These are phyloP conservation scores for Tenrec ecaudatus DNA, from an alignment of 2,113 vertebrate genomes.

Conservation along the genomic window DNA sequence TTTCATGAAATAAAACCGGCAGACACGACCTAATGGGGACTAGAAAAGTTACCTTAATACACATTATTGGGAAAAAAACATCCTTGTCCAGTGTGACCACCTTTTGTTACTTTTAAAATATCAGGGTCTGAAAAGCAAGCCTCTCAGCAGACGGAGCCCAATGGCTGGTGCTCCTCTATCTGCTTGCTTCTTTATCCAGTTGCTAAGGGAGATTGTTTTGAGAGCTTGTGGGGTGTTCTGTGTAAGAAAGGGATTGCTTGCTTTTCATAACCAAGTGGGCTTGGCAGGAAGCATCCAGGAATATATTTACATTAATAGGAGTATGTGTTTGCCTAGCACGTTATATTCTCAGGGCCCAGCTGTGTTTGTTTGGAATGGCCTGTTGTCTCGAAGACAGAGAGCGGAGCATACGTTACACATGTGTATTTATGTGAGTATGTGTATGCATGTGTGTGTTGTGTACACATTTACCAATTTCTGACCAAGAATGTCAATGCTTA, in stretches of 20 bases:
- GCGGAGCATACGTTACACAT: not conserved
- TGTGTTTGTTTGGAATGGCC: slow-evolving; percentile 73
- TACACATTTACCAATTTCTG: not conserved
- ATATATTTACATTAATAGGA: slow-evolving; percentile 59
- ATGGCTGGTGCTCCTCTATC: not conserved
- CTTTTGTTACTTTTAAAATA: not conserved
- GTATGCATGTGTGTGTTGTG: not conserved
- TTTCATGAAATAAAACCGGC: not conserved
- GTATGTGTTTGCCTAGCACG: slow-evolving; percentile 64
- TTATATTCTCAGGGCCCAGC: slow-evolving; percentile 58
- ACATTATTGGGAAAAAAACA: not conserved
- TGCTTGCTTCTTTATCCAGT: not conserved
- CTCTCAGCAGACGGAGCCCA: not conserved
- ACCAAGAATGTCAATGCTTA: slow-evolving; percentile 15
- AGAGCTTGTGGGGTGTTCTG: slow-evolving; percentile 3
- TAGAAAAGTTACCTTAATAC: not conserved
- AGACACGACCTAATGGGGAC: not conserved
- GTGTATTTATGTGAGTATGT: not conserved
- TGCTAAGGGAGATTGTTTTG: slow-evolving; percentile 30
- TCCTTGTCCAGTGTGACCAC: not conserved
- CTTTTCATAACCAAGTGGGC: slow-evolving; percentile 60
- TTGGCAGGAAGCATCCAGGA: slow-evolving; percentile 68
- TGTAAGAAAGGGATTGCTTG: slow-evolving; percentile 24
- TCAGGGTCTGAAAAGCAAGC: slow-evolving; percentile 2
- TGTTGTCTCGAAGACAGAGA: slow-evolving; percentile 51